Percentiles rank a stretch among this genome's conserved stretches.
These are phyloP conservation scores for Halcyon badia DNA, from an alignment of 2,797 vertebrate genomes.

Conservation along the genomic window DNA sequence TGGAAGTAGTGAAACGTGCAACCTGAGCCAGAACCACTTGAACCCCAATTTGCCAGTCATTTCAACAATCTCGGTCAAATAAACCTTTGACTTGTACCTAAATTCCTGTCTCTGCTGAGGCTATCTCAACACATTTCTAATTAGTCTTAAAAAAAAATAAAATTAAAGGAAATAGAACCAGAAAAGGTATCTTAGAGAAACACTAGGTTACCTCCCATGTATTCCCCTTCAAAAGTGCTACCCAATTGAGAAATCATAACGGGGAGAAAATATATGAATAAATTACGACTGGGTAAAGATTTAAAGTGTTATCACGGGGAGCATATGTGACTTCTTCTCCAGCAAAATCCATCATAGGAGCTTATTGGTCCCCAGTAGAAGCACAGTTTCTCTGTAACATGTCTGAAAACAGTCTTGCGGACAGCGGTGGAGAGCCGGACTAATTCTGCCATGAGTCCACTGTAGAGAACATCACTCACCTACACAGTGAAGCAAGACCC, in stretches of 20 bases:
- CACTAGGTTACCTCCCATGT: constrained; percentile 21
- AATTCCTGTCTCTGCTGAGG: not conserved
- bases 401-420: not conserved
- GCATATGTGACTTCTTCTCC: not conserved
- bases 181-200: constrained; percentile 26
- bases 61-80: not conserved
- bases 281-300: constrained; percentile 45
- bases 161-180: not conserved
- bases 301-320: constrained; percentile 67
- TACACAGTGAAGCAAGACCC: constrained; percentile 29
- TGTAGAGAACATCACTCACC: constrained; percentile 32
- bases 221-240: constrained; percentile 40
- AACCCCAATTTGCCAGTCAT: not conserved
- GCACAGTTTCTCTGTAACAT: constrained; percentile 1
- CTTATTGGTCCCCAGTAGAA: constrained; percentile 30
- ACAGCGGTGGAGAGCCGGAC: not conserved
- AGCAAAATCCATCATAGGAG: constrained; percentile 49
- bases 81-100: not conserved
- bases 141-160: not conserved
- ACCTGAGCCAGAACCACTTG: not conserved
- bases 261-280: constrained; percentile 40
- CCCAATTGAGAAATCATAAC: constrained; percentile 66
- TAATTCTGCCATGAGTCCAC: constrained; percentile 23
- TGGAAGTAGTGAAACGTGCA: not conserved
- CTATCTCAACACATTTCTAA: not conserved